Conservation (phyloP, 2,797 vertebrate genomes). For the Crenuchus spilurus region DNA sequence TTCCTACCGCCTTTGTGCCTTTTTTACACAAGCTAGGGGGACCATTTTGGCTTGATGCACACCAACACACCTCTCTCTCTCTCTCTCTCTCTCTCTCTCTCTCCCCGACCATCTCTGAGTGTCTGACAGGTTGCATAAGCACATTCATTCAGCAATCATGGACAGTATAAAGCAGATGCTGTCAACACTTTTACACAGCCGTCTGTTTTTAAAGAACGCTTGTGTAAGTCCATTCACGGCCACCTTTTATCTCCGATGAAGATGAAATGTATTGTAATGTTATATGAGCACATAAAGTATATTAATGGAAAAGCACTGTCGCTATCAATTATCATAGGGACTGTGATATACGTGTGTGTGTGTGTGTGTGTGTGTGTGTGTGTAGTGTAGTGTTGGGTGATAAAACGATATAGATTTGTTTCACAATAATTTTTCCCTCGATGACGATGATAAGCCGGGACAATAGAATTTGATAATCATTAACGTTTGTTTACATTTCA, state of each 20-base stretch:
- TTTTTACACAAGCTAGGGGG: constrained; percentile 50
- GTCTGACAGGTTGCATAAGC: constrained; percentile 48
- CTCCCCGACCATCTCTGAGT: constrained; percentile 22
- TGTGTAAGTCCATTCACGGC: not conserved
- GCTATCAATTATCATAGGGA: no score
- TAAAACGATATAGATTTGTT: no score
- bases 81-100: constrained; percentile 37
- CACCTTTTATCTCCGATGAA: not conserved
- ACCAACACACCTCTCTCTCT: constrained; percentile 35
- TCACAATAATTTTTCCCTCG: no score
- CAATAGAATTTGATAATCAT: no score
- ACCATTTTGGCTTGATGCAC: constrained; percentile 46
- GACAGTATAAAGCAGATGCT: constrained; percentile 60
- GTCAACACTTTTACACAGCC: constrained; percentile 15
- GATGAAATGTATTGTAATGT: not conserved
- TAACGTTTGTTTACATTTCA: no score
- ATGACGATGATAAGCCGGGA: no score
- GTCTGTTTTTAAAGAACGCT: not conserved
- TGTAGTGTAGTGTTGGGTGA: no score
- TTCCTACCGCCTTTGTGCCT: constrained; percentile 57
- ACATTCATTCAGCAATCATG: constrained; percentile 46
- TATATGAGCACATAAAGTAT: not conserved
- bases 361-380: no score
- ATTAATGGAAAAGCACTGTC: no score
- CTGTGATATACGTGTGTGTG: no score